Percentiles rank a stretch among this genome's conserved stretches.
Evolutionary conservation across 2,888 invertebrate species (phyloP).

Genomic region (Crossocerus cetratus): DNA sequence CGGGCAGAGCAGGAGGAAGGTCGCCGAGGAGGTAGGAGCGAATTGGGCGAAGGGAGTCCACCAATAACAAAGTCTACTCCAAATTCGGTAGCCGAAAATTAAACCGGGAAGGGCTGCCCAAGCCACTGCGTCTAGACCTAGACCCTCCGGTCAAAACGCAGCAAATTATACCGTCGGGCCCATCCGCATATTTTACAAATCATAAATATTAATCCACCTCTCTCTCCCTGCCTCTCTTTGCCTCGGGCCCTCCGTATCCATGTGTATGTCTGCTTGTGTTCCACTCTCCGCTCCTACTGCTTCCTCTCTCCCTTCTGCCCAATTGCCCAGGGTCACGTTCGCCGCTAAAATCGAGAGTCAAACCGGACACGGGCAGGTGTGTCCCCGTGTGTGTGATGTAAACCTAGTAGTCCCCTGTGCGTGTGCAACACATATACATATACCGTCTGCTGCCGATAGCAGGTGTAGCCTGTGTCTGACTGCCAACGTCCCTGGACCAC

Average conservation of each 20-base stretch:
- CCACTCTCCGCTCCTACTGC: no score
- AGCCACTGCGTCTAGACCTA: constrained; percentile 60
- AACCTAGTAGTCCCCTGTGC: no score
- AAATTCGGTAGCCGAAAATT: constrained; percentile 65
- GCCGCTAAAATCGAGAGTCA: no score
- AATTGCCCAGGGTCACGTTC: no score
- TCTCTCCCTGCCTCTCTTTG: constrained; percentile 13
- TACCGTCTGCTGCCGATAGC: no score
- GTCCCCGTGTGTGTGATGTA: no score
- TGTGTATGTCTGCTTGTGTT: no score
- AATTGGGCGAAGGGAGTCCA: constrained; percentile 28
- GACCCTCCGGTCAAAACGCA: constrained; percentile 66
- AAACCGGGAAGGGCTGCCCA: constrained; percentile 51
- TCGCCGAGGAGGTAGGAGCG: no score
- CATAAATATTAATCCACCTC: constrained; percentile 66
- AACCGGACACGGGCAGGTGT: no score
- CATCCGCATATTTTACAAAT: constrained; percentile 66
- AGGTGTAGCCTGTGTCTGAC: no score
- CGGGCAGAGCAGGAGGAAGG: constrained; percentile 24
- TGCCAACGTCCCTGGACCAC: constrained; percentile 7
- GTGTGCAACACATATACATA: no score
- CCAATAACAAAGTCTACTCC: constrained; percentile 50
- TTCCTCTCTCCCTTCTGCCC: no score
- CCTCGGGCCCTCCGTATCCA: not conserved
- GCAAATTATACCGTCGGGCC: constrained; percentile 64